These are phyloP conservation scores for Elgonia sp. DNA, from an alignment of 2,888 invertebrate species.

Conservation along the genomic window DNA sequence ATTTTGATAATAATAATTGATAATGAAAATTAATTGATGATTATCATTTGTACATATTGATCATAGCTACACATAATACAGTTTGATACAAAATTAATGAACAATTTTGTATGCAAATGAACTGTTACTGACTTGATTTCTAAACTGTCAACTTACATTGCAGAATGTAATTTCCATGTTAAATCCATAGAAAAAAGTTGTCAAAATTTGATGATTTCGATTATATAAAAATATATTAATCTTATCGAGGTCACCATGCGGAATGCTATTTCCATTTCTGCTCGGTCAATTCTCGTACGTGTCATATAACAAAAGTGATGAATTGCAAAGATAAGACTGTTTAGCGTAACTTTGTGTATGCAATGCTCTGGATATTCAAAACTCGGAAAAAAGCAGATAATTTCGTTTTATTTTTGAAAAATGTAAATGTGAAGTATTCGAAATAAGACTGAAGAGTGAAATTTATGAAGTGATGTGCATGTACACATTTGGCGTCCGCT, in stretches of 20 bases:
- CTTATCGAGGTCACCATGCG: slow-evolving; percentile 6
- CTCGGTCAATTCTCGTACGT: slow-evolving; percentile 40
- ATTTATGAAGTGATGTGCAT: slow-evolving; percentile 16
- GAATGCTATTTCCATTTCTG: slow-evolving; percentile 52
- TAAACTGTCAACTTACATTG: slow-evolving; percentile 36
- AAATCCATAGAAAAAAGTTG: neutral
- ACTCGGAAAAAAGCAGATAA: slow-evolving; percentile 35
- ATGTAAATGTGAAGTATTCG: slow-evolving; percentile 27
- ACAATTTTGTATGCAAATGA: slow-evolving; percentile 33
- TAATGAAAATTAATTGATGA: slow-evolving; percentile 14
- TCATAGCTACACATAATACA: neutral
- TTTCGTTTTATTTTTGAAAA: slow-evolving; percentile 27
- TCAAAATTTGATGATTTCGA: slow-evolving; percentile 24
- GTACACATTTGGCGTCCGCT: neutral
- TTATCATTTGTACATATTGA: slow-evolving; percentile 19
- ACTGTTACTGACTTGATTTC: slow-evolving; percentile 23
- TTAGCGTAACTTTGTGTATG: slow-evolving; percentile 7
- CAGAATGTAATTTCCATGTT: slow-evolving; percentile 1
- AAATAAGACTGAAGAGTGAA: slow-evolving; percentile 24
- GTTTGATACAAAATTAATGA: slow-evolving; percentile 47
- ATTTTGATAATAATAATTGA: slow-evolving; percentile 15
- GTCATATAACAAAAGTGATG: slow-evolving; percentile 44
- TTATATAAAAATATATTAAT: slow-evolving; percentile 37
- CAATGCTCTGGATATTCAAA: neutral
- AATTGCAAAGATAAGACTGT: slow-evolving; percentile 41